These are phyloP conservation scores for Styela clava DNA, from an alignment of 23 tunicate species.

Conservation along the genomic window DNA sequence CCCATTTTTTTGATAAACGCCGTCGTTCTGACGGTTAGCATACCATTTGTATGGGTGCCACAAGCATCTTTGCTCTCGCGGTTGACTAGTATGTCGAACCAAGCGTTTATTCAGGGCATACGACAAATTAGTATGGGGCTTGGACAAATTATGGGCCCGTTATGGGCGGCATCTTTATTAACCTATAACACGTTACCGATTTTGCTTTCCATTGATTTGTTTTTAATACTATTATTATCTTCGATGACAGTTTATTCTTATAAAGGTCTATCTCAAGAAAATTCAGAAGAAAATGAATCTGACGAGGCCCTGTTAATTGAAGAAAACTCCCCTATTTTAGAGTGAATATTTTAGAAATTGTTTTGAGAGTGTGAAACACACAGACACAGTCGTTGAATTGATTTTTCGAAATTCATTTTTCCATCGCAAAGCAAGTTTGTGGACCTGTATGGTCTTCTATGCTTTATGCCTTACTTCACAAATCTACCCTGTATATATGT, in stretches of 20 bases:
- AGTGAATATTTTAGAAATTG: no score
- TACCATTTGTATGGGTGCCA: constrained; percentile 22
- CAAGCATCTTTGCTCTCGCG: constrained; percentile 24
- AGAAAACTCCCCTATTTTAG: no score
- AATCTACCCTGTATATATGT: no score
- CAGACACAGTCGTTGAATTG: no score
- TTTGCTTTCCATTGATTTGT: constrained; percentile 5
- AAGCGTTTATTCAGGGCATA: constrained; percentile 23
- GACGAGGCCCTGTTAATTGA: no score
- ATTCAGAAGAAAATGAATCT: no score
- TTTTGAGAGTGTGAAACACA: no score
- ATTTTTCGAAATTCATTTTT: no score
- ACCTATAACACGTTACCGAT: neutral
- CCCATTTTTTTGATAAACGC: neutral
- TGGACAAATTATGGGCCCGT: constrained; percentile 25
- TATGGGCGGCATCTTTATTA: constrained; percentile 15
- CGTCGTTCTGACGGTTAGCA: neutral
- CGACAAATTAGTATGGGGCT: constrained; percentile 9
- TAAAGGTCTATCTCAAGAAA: no score
- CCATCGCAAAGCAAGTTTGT: no score
- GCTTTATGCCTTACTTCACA: no score
- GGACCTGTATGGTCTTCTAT: no score
- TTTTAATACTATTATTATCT: neutral
- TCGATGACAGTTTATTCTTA: constrained; percentile 2
- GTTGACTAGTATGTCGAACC: constrained; percentile 8